Evolutionary conservation across 2,888 invertebrate species (phyloP).

Genomic region (Latrodectus elegans): DNA sequence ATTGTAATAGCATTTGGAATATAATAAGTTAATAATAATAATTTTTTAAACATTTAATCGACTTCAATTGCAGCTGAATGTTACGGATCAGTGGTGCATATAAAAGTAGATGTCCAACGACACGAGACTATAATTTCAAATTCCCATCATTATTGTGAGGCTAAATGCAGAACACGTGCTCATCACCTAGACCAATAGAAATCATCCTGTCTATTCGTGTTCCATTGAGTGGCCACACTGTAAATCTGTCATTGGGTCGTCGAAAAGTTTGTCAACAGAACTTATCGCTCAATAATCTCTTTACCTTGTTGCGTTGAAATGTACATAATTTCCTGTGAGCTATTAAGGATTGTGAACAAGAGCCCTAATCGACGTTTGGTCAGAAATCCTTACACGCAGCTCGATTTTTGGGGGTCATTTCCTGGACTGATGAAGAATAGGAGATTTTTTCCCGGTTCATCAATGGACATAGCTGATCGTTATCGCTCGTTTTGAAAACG

Average conservation of each 20-base stretch:
- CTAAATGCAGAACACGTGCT: background rate
- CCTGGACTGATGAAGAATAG: background rate
- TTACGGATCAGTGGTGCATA: background rate
- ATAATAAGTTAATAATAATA: too few relatives aligned
- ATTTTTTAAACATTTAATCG: too few relatives aligned
- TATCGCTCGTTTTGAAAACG: background rate
- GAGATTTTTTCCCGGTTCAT: background rate
- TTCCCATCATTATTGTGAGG: background rate
- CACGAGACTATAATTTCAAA: background rate
- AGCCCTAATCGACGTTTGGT: background rate
- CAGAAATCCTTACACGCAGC: background rate
- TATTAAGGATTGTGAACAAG: slow-evolving; percentile 1
- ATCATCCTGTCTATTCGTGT: background rate
- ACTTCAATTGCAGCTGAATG: background rate
- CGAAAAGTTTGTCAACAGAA: background rate
- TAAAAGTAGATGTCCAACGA: background rate
- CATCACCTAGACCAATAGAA: background rate
- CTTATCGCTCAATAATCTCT: background rate
- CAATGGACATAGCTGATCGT: background rate
- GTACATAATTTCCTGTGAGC: background rate
- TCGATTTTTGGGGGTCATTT: background rate
- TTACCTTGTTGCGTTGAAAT: background rate
- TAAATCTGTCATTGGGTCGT: background rate
- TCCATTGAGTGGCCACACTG: background rate
- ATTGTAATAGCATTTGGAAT: too few relatives aligned